Evolutionary conservation across 2,797 vertebrate species (phyloP), one percentile per base, ranked within the genome.

Genomic region (Hypotaenidia okinawae): DNA sequence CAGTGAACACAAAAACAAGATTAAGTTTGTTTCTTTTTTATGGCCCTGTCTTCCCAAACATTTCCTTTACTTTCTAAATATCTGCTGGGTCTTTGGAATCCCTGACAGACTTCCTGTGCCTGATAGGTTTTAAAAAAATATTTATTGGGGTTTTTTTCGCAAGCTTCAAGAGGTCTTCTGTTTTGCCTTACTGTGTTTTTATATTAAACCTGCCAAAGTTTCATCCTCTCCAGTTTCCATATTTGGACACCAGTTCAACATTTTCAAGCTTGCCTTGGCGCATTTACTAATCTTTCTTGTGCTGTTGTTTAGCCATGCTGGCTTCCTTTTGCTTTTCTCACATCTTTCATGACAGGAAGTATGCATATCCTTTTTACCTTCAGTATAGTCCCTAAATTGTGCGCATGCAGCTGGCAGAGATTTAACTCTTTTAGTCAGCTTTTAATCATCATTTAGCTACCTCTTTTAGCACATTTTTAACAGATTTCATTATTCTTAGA

Each of bases 311-410:
- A 93, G 69, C 58, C n/a, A 55, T 32, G 7, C 32, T 93, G 79
- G 55, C 59, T 96, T 96, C 91, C 93, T 95, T 94, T 94, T 84
- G 73, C 76, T 86, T 86, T 94, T 91, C 85, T 88, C 85, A 90
- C 81, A 51, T 68, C 76, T 94, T 91, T 86, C 41, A 86, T 94
- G 95, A 75, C 87, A 75, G 94, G 89, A 90, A 94, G 54, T 24
- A 81, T 94, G 58, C 62, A 89, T 80, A 93, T 92, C 82, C 82
- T 89, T 95, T 94, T 82, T 89, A 95, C 54, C 85, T 94, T 86
- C 16, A 30, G 9, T 58, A 15, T 57, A 87, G 68, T 91, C 61
- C 89, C 72, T 78, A 75, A 85, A 37, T 11, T 75, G 39, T 57
- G 30, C 28, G 92, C 25, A 23, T 74, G 41, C 25, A 83, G 16